These are phyloP conservation scores for Centropyge bicolor DNA, from an alignment of 2,797 vertebrate species.

Conservation along the genomic window DNA sequence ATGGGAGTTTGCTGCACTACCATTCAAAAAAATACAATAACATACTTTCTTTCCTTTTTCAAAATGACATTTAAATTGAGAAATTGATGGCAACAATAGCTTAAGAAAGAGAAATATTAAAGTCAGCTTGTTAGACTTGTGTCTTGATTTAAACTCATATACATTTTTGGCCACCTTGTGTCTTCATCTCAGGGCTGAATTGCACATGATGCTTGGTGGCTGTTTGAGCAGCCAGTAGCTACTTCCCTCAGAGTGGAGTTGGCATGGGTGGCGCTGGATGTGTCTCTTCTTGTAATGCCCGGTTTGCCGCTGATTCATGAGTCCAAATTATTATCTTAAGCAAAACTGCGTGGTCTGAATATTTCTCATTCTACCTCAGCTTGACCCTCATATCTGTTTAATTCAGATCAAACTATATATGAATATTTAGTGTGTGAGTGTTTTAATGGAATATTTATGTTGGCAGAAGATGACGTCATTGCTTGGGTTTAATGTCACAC, in stretches of 20 bases:
- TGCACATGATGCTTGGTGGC: background rate
- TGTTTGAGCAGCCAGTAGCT: background rate
- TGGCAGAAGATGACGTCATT: conserved; percentile 20
- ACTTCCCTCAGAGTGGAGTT: background rate
- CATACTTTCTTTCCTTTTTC: background rate
- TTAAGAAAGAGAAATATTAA: background rate
- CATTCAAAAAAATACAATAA: background rate
- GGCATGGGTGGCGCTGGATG: background rate
- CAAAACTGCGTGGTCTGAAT: background rate
- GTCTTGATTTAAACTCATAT: background rate
- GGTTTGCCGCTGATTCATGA: background rate
- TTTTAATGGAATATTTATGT: conserved; percentile 26
- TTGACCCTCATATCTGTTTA: background rate
- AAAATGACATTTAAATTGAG: background rate
- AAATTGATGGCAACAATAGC: background rate
- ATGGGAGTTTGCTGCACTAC: background rate
- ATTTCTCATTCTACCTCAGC: background rate
- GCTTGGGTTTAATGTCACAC: conserved; percentile 21
- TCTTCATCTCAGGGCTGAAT: background rate
- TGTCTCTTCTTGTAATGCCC: background rate
- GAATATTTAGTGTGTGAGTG: conserved; percentile 24
- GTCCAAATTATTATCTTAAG: background rate
- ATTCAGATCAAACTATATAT: conserved; percentile 1
- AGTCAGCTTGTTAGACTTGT: background rate
- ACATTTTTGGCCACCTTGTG: background rate